Conservation (phyloP, 1,140 invertebrate genomes). For the Theocolax elegans region DNA sequence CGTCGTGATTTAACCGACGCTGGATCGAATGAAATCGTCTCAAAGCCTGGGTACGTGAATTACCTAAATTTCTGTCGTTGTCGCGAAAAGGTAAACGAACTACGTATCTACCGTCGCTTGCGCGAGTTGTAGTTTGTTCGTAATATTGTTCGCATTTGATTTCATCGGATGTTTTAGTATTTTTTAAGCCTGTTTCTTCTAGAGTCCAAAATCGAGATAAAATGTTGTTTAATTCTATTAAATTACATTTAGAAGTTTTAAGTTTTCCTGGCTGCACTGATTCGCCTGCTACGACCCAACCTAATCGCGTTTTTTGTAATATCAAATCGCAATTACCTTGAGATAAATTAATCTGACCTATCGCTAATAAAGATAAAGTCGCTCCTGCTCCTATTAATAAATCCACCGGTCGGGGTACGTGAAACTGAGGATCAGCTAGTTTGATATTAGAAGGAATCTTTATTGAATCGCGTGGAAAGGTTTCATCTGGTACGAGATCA, state of each 20-base stretch:
- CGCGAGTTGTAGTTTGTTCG: too few relatives aligned
- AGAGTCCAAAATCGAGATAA: background rate
- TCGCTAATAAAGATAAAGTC: background rate
- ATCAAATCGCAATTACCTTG: background rate
- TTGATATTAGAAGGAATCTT: background rate
- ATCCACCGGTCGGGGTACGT: background rate
- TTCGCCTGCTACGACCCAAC: background rate
- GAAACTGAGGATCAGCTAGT: background rate
- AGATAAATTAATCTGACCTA: background rate
- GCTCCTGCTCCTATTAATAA: background rate
- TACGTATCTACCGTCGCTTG: too few relatives aligned
- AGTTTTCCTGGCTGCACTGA: too few relatives aligned
- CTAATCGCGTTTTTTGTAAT: conserved; percentile 5
- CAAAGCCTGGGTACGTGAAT: background rate
- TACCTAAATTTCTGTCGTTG: too few relatives aligned
- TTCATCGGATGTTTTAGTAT: background rate
- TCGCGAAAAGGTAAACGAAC: too few relatives aligned
- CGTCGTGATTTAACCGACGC: conserved; percentile 36
- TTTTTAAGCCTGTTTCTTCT: background rate
- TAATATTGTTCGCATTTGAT: too few relatives aligned
- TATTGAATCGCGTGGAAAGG: background rate
- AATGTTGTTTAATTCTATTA: too few relatives aligned
- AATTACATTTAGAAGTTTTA: too few relatives aligned
- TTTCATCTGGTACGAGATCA: background rate
- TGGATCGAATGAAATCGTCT: too few relatives aligned